phyloP scores from a whole-genome alignment of 1,140 invertebrate species.

The Diploscapter pachys region DNA sequence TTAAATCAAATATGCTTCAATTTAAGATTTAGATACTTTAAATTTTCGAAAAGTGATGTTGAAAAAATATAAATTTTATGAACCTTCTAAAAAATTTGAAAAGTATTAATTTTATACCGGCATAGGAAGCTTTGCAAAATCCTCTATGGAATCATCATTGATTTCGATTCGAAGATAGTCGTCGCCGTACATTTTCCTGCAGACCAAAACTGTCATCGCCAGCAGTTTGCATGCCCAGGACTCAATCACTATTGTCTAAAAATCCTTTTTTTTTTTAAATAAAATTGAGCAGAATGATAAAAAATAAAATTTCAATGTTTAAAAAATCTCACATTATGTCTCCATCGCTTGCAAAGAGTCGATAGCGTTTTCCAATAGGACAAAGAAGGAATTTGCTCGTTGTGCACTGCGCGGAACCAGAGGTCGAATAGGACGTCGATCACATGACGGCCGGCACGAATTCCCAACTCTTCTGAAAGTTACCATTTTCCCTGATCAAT shows the following conservation, averaged over 20 bases:
- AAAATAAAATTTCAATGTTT: neutral
- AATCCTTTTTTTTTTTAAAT: too few species aligned
- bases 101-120: too few species aligned
- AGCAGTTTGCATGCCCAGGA: slow-evolving; percentile 51
- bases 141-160: slow-evolving; percentile 22
- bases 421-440: slow-evolving; percentile 44
- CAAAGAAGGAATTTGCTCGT: slow-evolving; percentile 48
- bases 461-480: slow-evolving; percentile 29
- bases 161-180: slow-evolving; percentile 41
- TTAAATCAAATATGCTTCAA: too few species aligned
- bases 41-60: too few species aligned
- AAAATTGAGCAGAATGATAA: slow-evolving; percentile 1
- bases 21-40: too few species aligned
- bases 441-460: slow-evolving; percentile 23
- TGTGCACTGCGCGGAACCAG: slow-evolving; percentile 46
- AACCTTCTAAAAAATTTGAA: too few species aligned
- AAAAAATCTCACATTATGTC: slow-evolving; percentile 42
- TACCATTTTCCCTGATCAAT: neutral
- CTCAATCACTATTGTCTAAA: slow-evolving; percentile 53
- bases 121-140: too few species aligned
- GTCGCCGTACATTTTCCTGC: slow-evolving; percentile 44
- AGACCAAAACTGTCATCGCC: slow-evolving; percentile 45
- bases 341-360: slow-evolving; percentile 42
- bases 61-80: too few species aligned
- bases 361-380: slow-evolving; percentile 53